Percentiles rank a stretch among this genome's conserved stretches.
These are phyloP conservation scores for Cryptoprocta ferox DNA, from an alignment of 2,797 vertebrate genomes.

Conservation along the genomic window DNA sequence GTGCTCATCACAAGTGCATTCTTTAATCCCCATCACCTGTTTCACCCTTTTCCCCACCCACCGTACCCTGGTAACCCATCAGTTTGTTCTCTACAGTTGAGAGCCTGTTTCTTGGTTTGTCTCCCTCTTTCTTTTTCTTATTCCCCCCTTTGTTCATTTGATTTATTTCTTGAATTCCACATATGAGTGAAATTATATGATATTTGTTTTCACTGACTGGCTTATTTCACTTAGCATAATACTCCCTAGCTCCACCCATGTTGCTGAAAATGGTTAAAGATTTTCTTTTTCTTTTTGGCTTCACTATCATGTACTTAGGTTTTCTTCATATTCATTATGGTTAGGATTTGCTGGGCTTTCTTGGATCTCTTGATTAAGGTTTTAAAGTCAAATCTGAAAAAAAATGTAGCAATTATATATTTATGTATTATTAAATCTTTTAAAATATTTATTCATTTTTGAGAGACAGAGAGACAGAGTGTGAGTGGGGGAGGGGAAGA, in stretches of 20 bases:
- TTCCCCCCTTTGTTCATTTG: background rate
- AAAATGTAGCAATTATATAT: background rate
- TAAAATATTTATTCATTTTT: too few relatives aligned
- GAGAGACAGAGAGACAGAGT: too few relatives aligned
- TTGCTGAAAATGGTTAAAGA: background rate
- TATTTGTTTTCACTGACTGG: background rate
- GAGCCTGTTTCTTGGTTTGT: background rate
- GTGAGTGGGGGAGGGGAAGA: too few relatives aligned
- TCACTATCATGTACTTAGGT: background rate
- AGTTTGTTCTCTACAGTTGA: background rate
- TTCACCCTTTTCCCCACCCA: background rate
- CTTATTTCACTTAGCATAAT: background rate
- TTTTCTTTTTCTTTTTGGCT: background rate
- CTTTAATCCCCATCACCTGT: background rate
- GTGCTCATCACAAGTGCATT: background rate
- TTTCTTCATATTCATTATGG: conserved; percentile 18
- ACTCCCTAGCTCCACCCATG: background rate
- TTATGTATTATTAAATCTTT: background rate
- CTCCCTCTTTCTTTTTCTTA: background rate
- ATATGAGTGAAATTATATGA: background rate
- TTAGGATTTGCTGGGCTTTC: background rate
- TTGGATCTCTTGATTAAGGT: background rate
- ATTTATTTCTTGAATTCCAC: background rate
- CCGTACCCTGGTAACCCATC: background rate
- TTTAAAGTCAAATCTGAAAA: conserved; percentile 12